Evolutionary conservation across 2,113 vertebrate species (phyloP), one percentile per base, ranked within the genome.

Genomic region (Halcyon senegalensis): DNA sequence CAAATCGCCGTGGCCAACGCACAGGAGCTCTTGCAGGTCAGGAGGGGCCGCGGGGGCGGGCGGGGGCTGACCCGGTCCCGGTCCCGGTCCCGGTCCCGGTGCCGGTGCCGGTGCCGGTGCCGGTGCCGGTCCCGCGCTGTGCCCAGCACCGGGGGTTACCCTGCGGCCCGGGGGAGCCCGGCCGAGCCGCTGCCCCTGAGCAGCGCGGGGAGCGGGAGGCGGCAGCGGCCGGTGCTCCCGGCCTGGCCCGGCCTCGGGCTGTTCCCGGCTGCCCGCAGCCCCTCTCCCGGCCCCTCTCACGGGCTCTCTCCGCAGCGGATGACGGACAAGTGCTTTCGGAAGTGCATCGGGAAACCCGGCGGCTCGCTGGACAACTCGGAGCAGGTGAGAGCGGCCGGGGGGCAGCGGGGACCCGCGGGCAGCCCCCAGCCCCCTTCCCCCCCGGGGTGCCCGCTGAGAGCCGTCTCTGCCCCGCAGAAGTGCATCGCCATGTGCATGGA

Each of bases 401-500:
- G 50, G 75, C 3, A 5, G 19, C 3, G 87, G 70, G 24, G 12
- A 11, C 11, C 24, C 9, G 19, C 23, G 44, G 39, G 5, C 7
- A 4, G n/a, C 6, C 31, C 33, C 56, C 55, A 9, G 53, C 53
- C 9, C 10, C 56, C 21, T 5, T 16, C 14, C 24, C 15, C 13
- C 18, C 10, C 24, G 31, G 37, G 43, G n/a, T 58, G 6, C 5
- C 41, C 23, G 64, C 93, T 92, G 56, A 94, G 79, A 5, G 31
- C 30, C 48, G 48, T 56, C 23, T 50, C 10, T 56, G 56, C 56
- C 73, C 77, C 11, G 48, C 96, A 99, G 99, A 99, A 99, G 89
- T 99, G 99, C 95, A 98, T 99, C 73, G 99, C 99, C 86, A 99
- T 99, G 99, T 99, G 99, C 74, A 99, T 99, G 99, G 99, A 99